Conservation (phyloP, 1,140 invertebrate genomes). For the Copidosoma floridanum region DNA sequence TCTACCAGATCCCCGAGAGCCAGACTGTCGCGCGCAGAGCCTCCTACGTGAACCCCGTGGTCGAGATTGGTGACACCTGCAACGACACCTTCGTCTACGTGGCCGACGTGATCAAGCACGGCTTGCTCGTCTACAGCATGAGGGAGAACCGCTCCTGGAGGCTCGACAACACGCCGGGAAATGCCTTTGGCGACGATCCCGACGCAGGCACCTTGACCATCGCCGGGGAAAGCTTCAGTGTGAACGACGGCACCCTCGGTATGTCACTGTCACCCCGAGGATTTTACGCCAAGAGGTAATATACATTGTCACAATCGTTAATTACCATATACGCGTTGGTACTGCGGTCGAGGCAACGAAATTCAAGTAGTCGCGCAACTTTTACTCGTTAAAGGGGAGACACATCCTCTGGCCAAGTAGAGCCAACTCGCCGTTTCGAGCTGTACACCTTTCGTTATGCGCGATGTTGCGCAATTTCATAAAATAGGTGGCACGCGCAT, state of each 20-base stretch:
- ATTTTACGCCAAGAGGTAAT: conserved; percentile 51
- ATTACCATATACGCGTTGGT: too few relatives aligned
- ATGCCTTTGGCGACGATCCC: conserved; percentile 50
- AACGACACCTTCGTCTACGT: conserved; percentile 51
- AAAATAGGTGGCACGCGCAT: too few relatives aligned
- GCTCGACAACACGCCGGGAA: conserved; percentile 49
- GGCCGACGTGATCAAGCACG: conserved; percentile 52
- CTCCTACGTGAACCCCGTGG: conserved; percentile 50
- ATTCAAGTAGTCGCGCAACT: too few relatives aligned
- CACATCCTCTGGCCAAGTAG: too few relatives aligned
- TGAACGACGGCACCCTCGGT: conserved; percentile 52
- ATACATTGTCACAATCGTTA: too few relatives aligned
- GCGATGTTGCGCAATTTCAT: too few relatives aligned
- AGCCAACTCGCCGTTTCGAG: too few relatives aligned
- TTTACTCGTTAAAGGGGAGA: too few relatives aligned
- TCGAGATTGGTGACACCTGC: conserved; percentile 50
- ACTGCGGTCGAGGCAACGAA: too few relatives aligned
- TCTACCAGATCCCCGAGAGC: conserved; percentile 51
- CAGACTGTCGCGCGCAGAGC: conserved; percentile 43
- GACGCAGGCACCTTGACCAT: conserved; percentile 51
- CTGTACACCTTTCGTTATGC: too few relatives aligned
- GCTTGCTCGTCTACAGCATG: conserved; percentile 50
- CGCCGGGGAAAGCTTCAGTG: conserved; percentile 47
- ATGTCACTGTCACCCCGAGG: conserved; percentile 52
- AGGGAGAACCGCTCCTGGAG: conserved; percentile 49